Base-by-base conservation (phyloP, 1,140 invertebrate species). In the Drosophila obscura region DNA sequence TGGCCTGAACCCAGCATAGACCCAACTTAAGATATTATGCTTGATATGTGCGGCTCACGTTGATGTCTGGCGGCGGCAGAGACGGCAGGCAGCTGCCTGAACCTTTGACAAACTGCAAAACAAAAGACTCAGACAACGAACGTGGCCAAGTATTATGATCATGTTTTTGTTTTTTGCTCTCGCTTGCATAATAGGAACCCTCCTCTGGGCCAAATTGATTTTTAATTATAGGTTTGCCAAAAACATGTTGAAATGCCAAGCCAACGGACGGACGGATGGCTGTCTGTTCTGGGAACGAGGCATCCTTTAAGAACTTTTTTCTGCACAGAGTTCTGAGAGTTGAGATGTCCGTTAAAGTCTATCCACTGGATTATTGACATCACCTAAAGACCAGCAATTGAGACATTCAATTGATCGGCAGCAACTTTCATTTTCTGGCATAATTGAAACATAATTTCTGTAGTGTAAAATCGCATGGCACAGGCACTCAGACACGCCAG, bases 401-500 rank as follows among this genome's bases (percentile, higher is more conserved):
- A 83, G 83, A 84, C 80, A 77, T 88, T 82, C 67, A 68, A 73
- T 72, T 77, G 79, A 81, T 79, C 71, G 57, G 72, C 78, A 66
- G 60, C 79, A 80, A 88, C 83, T 87, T 87, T 88, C 83, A 73
- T 83, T 87, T 87, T 87, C 72, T 58, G 75, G 85, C 83, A 79
- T 88, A 88, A 88, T 88, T 88, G 83, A 88, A 88, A 88, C 83
- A 88, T 88, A 83, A 83, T 88, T 88, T 88, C 83, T 72, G 80
- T 79, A 66, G 80, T 75, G 73, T 84, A 77, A 84, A 84, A 73
- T 84, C 81, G 50, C 73, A 63, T 59, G 67, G 58, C 56, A 52
- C 63, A 73, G 45, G 39, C 77, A 85, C 81, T 85, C 55, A 52
- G 71, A 76, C 81, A 85, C 82, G 82, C 64, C 58, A 64, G 55